Evolutionary conservation across 2,888 invertebrate genomes (phyloP).

Genomic region (Arenicola marina): DNA sequence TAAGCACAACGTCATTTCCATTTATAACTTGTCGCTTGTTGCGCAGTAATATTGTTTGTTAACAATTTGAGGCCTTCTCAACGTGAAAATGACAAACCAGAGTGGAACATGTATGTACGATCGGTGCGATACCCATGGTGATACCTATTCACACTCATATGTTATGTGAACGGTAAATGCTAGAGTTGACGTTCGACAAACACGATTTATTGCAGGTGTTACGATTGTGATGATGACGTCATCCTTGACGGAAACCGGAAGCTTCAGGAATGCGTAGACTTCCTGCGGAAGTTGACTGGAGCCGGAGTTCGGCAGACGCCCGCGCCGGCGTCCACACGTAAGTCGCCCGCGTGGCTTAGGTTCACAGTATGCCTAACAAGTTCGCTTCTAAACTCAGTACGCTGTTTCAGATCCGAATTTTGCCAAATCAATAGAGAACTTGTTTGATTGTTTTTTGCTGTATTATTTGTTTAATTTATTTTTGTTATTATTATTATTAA

Average conservation of each 20-base stretch:
- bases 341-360: too few species aligned
- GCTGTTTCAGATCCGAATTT: neutral
- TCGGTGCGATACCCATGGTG: too few species aligned
- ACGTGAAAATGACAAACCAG: too few species aligned
- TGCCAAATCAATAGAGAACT: neutral
- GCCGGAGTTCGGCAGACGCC: neutral
- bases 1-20: too few species aligned
- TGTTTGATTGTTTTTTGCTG: too few species aligned
- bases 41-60: too few species aligned
- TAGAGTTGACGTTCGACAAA: neutral
- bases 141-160: too few species aligned
- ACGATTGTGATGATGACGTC: conserved; percentile 57
- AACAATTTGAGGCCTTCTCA: too few species aligned
- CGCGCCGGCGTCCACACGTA: neutral
- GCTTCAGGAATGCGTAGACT: conserved; percentile 75
- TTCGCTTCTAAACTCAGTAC: neutral
- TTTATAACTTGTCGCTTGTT: too few species aligned
- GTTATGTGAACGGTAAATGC: neutral
- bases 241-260: conserved; percentile 3
- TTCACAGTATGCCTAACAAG: neutral
- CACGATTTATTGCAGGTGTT: conserved; percentile 52
- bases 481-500: too few species aligned
- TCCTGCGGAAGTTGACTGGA: conserved; percentile 64
- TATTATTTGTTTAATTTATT: too few species aligned
- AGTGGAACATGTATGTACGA: too few species aligned